Conservation (phyloP, 1,140 invertebrate genomes). For the Telenomus remus region DNA sequence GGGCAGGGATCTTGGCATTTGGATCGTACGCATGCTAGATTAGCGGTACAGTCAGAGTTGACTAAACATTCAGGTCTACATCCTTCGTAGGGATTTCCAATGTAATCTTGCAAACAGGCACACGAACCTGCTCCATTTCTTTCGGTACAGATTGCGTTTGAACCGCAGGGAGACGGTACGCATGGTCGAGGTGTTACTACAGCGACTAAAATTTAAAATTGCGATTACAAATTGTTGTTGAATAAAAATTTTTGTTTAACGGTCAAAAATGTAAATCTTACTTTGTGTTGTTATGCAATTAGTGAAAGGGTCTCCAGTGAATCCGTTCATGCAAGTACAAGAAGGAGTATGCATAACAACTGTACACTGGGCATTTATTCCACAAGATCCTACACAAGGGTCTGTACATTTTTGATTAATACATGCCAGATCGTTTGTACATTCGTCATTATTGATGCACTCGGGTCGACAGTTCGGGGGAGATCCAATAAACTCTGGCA, state of each 20-base stretch:
- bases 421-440: constrained; percentile 80
- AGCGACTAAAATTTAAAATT: constrained; percentile 13
- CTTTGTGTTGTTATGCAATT: constrained; percentile 78
- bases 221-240: no score
- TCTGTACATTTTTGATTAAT: constrained; percentile 82
- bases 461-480: constrained; percentile 82
- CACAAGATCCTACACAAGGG: constrained; percentile 83
- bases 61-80: constrained; percentile 68
- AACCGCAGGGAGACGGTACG: constrained; percentile 75
- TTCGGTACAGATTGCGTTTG: constrained; percentile 73
- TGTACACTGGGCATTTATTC: constrained; percentile 81
- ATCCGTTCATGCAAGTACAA: constrained; percentile 80
- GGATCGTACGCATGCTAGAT: constrained; percentile 70
- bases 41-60: constrained; percentile 71
- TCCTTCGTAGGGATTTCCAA: constrained; percentile 75
- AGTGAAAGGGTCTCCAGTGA: constrained; percentile 81
- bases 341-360: constrained; percentile 83
- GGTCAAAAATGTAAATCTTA: constrained; percentile 73
- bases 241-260: constrained; percentile 1
- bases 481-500: constrained; percentile 78
- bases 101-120: constrained; percentile 62
- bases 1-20: constrained; percentile 77
- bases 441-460: constrained; percentile 81
- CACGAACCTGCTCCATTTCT: constrained; percentile 49
- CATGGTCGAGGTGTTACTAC: constrained; percentile 3